Evolutionary conservation across 2,797 vertebrate species (phyloP).

Genomic region (Sarcoramphus papa): DNA sequence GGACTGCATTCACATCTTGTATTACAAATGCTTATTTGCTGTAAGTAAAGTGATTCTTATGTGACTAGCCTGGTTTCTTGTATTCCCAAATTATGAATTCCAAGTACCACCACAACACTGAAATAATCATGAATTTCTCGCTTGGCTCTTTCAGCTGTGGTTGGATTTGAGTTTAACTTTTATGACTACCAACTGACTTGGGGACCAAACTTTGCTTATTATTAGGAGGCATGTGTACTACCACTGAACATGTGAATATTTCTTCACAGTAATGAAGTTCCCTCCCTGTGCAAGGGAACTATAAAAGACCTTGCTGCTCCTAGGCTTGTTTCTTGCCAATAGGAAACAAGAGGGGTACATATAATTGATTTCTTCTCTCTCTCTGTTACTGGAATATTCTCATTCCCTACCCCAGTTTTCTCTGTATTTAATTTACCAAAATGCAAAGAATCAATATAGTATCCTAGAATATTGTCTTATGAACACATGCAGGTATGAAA

Average conservation of each 20-base stretch:
- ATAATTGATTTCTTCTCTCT: neutral
- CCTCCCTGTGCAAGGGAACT: neutral
- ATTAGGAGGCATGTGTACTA: neutral
- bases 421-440: neutral
- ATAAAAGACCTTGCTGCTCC: neutral
- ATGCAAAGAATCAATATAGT: neutral
- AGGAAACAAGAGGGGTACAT: neutral
- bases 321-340: neutral
- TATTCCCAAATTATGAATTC: neutral
- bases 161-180: slow-evolving; percentile 12
- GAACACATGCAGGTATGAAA: neutral
- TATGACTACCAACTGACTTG: neutral
- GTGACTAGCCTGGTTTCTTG: neutral
- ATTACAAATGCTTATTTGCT: neutral
- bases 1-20: neutral
- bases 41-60: neutral
- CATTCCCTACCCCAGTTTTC: neutral
- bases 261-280: neutral
- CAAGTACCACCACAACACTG: neutral
- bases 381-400: neutral
- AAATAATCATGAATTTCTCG: neutral
- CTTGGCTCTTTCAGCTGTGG: neutral
- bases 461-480: neutral
- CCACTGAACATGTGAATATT: neutral
- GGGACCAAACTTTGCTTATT: neutral